phyloP scores from a whole-genome alignment of 1,140 invertebrate genomes.

The Drosophila suzukii region DNA sequence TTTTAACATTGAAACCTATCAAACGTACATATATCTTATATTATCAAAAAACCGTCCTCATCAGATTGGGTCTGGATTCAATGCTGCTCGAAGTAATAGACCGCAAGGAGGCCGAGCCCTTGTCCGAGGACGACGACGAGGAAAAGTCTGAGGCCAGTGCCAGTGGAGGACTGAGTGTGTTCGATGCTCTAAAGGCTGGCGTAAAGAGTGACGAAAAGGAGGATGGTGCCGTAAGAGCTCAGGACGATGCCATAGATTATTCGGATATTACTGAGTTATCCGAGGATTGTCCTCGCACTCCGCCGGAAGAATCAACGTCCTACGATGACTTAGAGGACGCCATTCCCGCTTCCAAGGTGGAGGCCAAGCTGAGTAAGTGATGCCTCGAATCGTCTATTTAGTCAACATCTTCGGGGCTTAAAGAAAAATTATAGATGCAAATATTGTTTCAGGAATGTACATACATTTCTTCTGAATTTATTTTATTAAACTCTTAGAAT shows the following conservation, averaged over 20 bases:
- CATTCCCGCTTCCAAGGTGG: constrained; percentile 78
- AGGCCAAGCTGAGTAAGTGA: constrained; percentile 55
- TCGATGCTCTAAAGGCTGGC: constrained; percentile 70
- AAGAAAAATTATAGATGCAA: too few species aligned
- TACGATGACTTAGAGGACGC: constrained; percentile 79
- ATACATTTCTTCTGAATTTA: too few species aligned
- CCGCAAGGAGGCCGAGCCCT: constrained; percentile 61
- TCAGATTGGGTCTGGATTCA: constrained; percentile 90
- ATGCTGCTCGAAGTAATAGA: constrained; percentile 93
- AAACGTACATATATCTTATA: too few species aligned
- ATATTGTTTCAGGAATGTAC: too few species aligned
- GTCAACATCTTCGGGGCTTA: too few species aligned
- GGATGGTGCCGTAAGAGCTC: constrained; percentile 86
- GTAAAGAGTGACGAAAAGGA: constrained; percentile 74
- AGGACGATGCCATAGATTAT: constrained; percentile 94
- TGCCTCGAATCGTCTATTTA: too few species aligned
- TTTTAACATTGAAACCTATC: too few species aligned
- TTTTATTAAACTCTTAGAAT: too few species aligned
- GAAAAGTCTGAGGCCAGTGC: constrained; percentile 64
- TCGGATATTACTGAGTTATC: constrained; percentile 96
- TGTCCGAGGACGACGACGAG: constrained; percentile 71
- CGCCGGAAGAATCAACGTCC: neutral
- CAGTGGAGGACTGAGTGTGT: constrained; percentile 51
- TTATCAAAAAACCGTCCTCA: constrained; percentile 15
- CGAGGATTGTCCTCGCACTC: constrained; percentile 87